Evolutionary conservation across 2,797 vertebrate genomes (phyloP).

Genomic region (Protonibea diacanthus): DNA sequence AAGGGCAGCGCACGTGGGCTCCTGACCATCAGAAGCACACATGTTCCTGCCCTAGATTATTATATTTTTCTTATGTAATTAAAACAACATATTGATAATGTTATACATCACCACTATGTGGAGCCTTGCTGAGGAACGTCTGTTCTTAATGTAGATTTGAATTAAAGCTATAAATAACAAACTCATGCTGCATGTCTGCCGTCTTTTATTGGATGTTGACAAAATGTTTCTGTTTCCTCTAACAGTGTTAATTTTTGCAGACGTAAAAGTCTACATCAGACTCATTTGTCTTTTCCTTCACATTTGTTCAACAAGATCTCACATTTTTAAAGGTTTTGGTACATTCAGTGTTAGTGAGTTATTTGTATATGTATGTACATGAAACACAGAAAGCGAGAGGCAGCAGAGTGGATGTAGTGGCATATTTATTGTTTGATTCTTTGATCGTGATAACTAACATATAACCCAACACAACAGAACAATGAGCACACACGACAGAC

Average conservation of each 20-base stretch:
- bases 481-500: slow-evolving; percentile 47
- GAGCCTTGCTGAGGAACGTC: slow-evolving; percentile 82
- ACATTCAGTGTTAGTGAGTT: not conserved
- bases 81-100: slow-evolving; percentile 73
- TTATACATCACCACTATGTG: slow-evolving; percentile 76
- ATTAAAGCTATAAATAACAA: slow-evolving; percentile 78
- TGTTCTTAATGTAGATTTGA: slow-evolving; percentile 82
- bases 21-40: slow-evolving; percentile 47
- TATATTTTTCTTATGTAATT: slow-evolving; percentile 75
- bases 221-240: slow-evolving; percentile 14
- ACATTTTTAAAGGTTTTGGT: not conserved
- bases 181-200: slow-evolving; percentile 32
- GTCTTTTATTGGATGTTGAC: slow-evolving; percentile 24
- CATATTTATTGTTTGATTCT: slow-evolving; percentile 66
- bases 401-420: slow-evolving; percentile 39
- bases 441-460: slow-evolving; percentile 53
- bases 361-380: not conserved
- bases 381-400: slow-evolving; percentile 3
- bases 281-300: slow-evolving; percentile 21
- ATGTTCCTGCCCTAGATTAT: slow-evolving; percentile 54
- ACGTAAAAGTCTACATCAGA: not conserved
- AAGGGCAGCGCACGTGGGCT: slow-evolving; percentile 62
- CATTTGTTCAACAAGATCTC: not conserved
- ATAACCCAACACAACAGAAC: slow-evolving; percentile 59
- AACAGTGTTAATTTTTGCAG: no score